A percentile compares a stretch with the other conserved stretches of the same genome.
phyloP scores from a whole-genome alignment of 2,888 invertebrate species.

The Amphipoea lucens region DNA sequence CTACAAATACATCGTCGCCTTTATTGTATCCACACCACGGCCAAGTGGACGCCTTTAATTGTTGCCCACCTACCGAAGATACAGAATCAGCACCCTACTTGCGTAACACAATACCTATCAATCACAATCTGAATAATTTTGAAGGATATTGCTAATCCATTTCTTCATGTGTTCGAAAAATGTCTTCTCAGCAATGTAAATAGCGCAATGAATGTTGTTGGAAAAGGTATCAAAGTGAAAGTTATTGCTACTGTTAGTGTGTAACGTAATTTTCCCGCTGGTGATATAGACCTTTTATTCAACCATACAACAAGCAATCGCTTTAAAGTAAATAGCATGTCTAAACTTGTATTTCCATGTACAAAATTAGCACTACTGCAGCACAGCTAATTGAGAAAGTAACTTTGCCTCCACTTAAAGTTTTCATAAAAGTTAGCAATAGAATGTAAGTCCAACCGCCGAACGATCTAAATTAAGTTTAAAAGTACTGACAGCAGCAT shows the following conservation, averaged over 20 bases:
- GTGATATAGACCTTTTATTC: neutral
- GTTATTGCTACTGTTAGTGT: neutral
- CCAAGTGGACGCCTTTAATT: slow-evolving; percentile 48
- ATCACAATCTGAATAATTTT: neutral
- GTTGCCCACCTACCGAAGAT: slow-evolving; percentile 2
- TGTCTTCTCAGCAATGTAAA: neutral
- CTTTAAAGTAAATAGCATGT: slow-evolving; percentile 6
- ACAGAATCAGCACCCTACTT: neutral
- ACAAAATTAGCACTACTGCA: slow-evolving; percentile 34
- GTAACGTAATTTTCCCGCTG: neutral
- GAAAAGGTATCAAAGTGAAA: neutral
- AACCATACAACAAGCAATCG: slow-evolving; percentile 8
- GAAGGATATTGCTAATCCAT: neutral
- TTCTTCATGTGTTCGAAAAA: neutral
- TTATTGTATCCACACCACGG: slow-evolving; percentile 47
- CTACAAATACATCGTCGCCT: slow-evolving; percentile 61
- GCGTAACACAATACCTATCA: neutral
- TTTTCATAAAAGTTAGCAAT: slow-evolving; percentile 71
- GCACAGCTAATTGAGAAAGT: slow-evolving; percentile 58
- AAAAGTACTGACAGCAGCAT: slow-evolving; percentile 69
- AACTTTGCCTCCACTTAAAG: slow-evolving; percentile 46
- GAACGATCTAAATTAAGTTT: slow-evolving; percentile 76
- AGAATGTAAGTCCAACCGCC: slow-evolving; percentile 60
- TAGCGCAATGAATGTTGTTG: neutral
- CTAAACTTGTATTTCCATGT: slow-evolving; percentile 34